phyloP scores from a whole-genome alignment of 2,797 vertebrate genomes.

The Chaenodraco wilsoni region DNA sequence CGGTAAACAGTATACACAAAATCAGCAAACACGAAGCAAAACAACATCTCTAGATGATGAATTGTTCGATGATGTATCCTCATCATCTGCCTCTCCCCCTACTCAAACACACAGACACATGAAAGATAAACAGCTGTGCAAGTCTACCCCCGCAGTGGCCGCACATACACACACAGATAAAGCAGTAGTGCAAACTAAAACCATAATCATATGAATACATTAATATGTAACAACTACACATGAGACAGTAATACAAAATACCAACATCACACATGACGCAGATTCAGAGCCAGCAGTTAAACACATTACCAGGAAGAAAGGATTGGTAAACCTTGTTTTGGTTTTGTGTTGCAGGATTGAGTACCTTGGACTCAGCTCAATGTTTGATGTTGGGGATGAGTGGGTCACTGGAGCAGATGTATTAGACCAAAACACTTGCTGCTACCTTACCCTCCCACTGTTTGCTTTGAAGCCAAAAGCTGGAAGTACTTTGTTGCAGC shows the following conservation, averaged over 20 bases:
- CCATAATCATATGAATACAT: conserved; percentile 46
- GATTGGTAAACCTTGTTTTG: conserved; percentile 31
- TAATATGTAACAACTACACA: conserved; percentile 31
- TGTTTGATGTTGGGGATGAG: conserved; percentile 11
- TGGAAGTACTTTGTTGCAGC: not conserved
- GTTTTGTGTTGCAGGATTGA: conserved; percentile 13
- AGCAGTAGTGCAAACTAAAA: conserved; percentile 27
- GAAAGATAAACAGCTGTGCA: conserved; percentile 48
- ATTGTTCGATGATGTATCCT: conserved; percentile 17
- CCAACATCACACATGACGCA: conserved; percentile 40
- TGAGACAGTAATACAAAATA: conserved; percentile 36
- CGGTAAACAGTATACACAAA: conserved; percentile 14
- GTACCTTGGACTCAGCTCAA: conserved; percentile 34
- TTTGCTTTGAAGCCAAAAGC: conserved; percentile 4
- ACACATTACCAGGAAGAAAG: conserved; percentile 29
- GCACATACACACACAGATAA: conserved; percentile 31
- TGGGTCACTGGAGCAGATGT: conserved; percentile 29
- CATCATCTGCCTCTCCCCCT: conserved; percentile 27
- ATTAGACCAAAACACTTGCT: conserved; percentile 15
- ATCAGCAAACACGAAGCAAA: conserved; percentile 18
- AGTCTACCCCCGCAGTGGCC: conserved; percentile 12
- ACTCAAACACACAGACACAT: conserved; percentile 35
- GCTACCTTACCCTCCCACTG: conserved; percentile 23
- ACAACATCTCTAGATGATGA: conserved; percentile 27
- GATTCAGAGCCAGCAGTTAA: conserved; percentile 45